A percentile compares a stretch with the other conserved stretches of the same genome.
Evolutionary conservation across 2,113 vertebrate species (phyloP).

Genomic region (Periophthalmodon schlosseri): DNA sequence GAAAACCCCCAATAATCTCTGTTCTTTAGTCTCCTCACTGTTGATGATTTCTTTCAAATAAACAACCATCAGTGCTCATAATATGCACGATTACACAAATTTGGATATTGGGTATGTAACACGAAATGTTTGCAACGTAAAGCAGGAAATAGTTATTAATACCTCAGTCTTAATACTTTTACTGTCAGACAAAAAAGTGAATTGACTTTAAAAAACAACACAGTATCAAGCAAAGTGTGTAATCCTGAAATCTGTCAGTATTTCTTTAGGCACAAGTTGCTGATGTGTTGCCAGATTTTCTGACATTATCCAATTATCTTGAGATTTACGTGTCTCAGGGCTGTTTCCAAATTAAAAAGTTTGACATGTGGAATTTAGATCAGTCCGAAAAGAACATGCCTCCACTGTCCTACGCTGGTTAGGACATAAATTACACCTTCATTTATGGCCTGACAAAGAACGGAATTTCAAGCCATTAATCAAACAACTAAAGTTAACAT

Average conservation of each 20-base stretch:
- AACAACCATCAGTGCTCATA: no score
- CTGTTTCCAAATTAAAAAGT: not conserved
- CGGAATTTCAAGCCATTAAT: conserved; percentile 1
- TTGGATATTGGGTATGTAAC: no score
- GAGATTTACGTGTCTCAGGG: not conserved
- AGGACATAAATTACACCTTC: not conserved
- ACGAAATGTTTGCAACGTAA: no score
- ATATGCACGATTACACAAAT: no score
- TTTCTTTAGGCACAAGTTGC: not conserved
- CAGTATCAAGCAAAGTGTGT: not conserved
- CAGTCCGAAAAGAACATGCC: not conserved
- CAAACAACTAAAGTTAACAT: not conserved
- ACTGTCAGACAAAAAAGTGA: no score
- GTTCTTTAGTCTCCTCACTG: no score
- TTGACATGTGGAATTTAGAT: not conserved
- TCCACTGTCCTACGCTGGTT: not conserved
- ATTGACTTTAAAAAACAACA: no score
- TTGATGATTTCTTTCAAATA: no score
- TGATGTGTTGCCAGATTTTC: not conserved
- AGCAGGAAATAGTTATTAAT: no score
- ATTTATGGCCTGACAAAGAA: not conserved
- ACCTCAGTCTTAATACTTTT: no score
- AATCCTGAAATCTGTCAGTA: not conserved
- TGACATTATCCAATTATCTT: conserved; percentile 5
- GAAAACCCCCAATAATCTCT: no score